These are phyloP conservation scores for Drosophila ercepeae DNA, from an alignment of 1,140 invertebrate genomes.

Conservation along the genomic window DNA sequence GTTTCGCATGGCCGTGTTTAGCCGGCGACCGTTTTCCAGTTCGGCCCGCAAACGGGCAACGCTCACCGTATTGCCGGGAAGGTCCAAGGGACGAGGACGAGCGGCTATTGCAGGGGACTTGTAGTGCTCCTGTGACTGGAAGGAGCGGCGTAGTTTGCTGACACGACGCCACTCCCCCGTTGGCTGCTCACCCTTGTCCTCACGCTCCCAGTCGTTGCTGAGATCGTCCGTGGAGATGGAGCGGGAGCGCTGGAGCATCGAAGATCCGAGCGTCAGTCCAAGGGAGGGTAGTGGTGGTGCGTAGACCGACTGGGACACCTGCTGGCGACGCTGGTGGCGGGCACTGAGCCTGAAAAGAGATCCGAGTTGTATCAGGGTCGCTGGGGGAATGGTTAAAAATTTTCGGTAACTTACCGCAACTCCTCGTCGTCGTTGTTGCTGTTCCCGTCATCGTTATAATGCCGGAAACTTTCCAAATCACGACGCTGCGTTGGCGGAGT, in stretches of 20 bases:
- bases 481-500: conserved; percentile 77
- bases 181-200: conserved; percentile 44
- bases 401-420: conserved; percentile 75
- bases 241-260: conserved; percentile 68
- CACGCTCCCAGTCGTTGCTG: conserved; percentile 69
- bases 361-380: conserved; percentile 34
- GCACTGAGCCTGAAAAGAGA: conserved; percentile 62
- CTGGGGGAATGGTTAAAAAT: conserved; percentile 59
- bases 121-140: conserved; percentile 85
- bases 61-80: conserved; percentile 84
- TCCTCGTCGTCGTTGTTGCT: conserved; percentile 52
- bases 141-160: conserved; percentile 86
- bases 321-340: conserved; percentile 76
- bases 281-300: conserved; percentile 55
- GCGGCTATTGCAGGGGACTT: conserved; percentile 17
- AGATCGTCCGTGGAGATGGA: conserved; percentile 83
- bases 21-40: conserved; percentile 84
- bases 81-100: conserved; percentile 84
- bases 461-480: conserved; percentile 84
- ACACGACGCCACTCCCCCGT: conserved; percentile 85
- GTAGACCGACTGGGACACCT: conserved; percentile 74
- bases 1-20: conserved; percentile 84
- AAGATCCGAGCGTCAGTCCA: conserved; percentile 13
- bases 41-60: conserved; percentile 85
- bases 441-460: conserved; percentile 68